Conservation (phyloP, 2,113 vertebrate species). For the Pyrgilauda ruficollis region DNA sequence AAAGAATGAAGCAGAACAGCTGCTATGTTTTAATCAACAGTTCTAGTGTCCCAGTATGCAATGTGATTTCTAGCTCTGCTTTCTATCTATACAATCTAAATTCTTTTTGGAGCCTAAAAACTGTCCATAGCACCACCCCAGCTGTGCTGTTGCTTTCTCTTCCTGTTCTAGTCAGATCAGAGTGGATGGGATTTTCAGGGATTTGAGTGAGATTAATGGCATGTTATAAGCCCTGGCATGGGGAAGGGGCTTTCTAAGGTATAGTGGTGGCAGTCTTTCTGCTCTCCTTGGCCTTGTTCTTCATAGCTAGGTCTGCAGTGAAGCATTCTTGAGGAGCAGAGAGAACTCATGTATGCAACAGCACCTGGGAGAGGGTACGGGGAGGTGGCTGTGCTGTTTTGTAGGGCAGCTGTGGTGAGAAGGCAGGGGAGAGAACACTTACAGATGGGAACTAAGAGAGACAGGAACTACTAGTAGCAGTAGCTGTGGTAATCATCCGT, state of each 20-base stretch:
- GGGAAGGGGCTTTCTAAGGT: neutral
- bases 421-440: neutral
- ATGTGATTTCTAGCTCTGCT: neutral
- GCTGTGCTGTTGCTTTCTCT: neutral
- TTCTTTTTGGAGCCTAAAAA: neutral
- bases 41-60: rapidly evolving
- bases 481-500: neutral
- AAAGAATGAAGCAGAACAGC: neutral
- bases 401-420: neutral
- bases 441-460: neutral
- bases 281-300: neutral
- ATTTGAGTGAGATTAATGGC: neutral
- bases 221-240: rapidly evolving
- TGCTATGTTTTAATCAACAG: neutral
- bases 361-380: neutral
- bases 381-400: rapidly evolving
- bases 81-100: neutral
- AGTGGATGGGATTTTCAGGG: neutral
- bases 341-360: neutral
- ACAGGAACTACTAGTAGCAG: rapidly evolving
- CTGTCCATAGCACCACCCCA: neutral
- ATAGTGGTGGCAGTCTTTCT: neutral
- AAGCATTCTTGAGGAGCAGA: neutral
- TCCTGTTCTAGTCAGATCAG: neutral
- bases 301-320: neutral